Conservation (phyloP, 2,888 invertebrate species). For the Eumacrocentrus americanus region DNA sequence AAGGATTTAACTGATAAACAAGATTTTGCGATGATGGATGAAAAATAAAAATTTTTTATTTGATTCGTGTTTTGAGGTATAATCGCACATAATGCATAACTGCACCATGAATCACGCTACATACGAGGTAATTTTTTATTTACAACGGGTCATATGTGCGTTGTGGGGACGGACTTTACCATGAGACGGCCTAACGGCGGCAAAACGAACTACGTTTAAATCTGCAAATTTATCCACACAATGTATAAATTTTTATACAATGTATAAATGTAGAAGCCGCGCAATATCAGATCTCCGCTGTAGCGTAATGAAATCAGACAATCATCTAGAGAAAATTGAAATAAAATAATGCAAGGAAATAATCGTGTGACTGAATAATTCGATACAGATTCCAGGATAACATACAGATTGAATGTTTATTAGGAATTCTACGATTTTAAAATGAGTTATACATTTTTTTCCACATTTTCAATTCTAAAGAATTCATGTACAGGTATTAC, state of each 20-base stretch:
- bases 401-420: too few relatives aligned
- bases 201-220: not conserved
- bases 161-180: not conserved
- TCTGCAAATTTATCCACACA: not conserved
- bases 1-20: not conserved
- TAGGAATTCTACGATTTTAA: too few relatives aligned
- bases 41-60: conserved; percentile 17
- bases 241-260: too few relatives aligned
- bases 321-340: too few relatives aligned
- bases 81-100: conserved; percentile 39
- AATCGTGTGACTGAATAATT: too few relatives aligned
- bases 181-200: not conserved
- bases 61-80: conserved; percentile 35
- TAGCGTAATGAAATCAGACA: too few relatives aligned
- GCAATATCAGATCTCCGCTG: too few relatives aligned
- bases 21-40: not conserved
- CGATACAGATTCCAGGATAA: too few relatives aligned
- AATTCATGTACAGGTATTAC: not conserved
- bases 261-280: too few relatives aligned
- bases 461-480: too few relatives aligned
- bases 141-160: conserved; percentile 17
- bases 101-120: conserved; percentile 40
- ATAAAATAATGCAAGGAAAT: too few relatives aligned
- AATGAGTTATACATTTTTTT: too few relatives aligned
- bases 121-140: conserved; percentile 23